These are phyloP conservation scores for Microtus oregoni DNA, from an alignment of 2,113 vertebrate genomes.

Conservation along the genomic window DNA sequence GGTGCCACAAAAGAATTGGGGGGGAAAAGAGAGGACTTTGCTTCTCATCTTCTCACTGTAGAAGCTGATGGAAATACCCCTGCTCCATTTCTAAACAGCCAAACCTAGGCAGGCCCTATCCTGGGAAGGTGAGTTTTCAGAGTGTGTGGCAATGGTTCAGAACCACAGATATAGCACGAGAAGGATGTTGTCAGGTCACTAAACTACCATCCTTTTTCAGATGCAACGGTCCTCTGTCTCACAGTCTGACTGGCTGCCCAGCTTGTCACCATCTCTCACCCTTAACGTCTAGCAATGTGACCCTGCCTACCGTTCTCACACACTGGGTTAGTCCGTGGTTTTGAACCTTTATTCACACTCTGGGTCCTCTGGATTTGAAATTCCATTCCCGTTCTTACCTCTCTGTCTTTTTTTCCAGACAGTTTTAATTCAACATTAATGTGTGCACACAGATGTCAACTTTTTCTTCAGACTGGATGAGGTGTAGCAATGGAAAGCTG, in stretches of 20 bases:
- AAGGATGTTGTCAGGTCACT: neutral
- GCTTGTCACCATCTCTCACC: neutral
- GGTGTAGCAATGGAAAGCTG: neutral
- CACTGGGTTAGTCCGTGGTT: neutral
- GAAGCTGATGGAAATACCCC: neutral
- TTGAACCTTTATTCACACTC: neutral
- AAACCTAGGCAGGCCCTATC: neutral
- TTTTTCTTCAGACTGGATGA: constrained; percentile 31
- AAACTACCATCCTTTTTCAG: neutral
- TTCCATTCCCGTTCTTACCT: neutral
- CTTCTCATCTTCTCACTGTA: neutral
- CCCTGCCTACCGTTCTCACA: neutral
- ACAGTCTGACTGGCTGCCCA: neutral
- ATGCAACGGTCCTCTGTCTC: neutral
- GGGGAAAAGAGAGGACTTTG: neutral
- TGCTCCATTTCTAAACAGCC: neutral
- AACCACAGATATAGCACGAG: neutral
- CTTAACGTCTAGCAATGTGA: neutral
- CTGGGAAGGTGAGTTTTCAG: neutral
- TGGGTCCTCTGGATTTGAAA: neutral
- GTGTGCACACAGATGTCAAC: neutral
- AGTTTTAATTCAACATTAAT: constrained; percentile 36
- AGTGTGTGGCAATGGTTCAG: neutral
- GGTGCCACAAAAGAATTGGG: neutral
- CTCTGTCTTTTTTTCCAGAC: neutral